These are phyloP conservation scores for Schizopygopsis pylzovi DNA, from an alignment of 2,797 vertebrate species.

Conservation along the genomic window DNA sequence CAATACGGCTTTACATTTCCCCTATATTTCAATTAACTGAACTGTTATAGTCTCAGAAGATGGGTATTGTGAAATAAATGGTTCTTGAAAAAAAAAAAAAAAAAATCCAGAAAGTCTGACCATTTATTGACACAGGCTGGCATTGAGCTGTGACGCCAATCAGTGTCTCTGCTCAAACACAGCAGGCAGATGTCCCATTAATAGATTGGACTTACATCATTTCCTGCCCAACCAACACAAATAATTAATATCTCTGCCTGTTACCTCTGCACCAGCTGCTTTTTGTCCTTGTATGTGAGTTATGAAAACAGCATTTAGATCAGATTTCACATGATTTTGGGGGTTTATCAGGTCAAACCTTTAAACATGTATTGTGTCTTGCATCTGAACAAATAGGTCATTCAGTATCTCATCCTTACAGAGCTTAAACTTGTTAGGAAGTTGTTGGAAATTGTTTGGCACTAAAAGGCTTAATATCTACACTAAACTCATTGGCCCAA, in stretches of 20 bases:
- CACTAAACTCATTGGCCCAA: neutral
- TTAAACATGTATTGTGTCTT: neutral
- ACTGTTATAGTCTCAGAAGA: neutral
- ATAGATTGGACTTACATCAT: constrained; percentile 48
- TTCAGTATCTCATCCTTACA: neutral
- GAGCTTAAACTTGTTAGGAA: neutral
- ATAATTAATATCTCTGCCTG: constrained; percentile 39
- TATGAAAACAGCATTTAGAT: constrained; percentile 6
- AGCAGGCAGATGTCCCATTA: constrained; percentile 49
- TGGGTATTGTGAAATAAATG: constrained; percentile 27
- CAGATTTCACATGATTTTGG: neutral
- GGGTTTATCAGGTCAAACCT: neutral
- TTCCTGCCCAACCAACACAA: constrained; percentile 50
- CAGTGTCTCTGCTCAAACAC: constrained; percentile 41
- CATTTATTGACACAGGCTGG: constrained; percentile 15
- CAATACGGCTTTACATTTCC: neutral
- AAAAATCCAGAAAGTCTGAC: neutral
- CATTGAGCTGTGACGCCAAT: constrained; percentile 9
- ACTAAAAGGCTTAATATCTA: neutral
- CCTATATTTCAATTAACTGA: neutral
- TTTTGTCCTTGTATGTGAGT: constrained; percentile 19
- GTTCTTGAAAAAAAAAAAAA: neutral
- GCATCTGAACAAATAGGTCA: neutral
- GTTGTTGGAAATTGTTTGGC: neutral
- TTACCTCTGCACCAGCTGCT: constrained; percentile 46